A percentile compares a stretch with the other conserved stretches of the same genome.
Conservation (phyloP, 1,140 invertebrate genomes). For the Eueides isabella region DNA sequence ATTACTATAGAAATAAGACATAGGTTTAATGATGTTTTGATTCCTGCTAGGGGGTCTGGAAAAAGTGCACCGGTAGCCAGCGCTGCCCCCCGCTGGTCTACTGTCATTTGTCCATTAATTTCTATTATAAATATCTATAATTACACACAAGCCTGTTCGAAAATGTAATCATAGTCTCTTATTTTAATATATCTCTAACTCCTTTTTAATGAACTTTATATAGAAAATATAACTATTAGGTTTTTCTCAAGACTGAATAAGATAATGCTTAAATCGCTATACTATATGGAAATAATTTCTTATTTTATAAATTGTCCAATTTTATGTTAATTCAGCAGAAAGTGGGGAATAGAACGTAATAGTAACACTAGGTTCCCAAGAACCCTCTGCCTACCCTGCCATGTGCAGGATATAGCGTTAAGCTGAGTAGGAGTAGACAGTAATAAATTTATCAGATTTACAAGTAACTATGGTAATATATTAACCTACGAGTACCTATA, state of each 20-base stretch:
- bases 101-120: slow-evolving; percentile 41
- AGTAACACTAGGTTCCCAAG: too few relatives aligned
- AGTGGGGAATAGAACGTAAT: too few relatives aligned
- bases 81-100: slow-evolving; percentile 28
- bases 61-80: slow-evolving; percentile 32
- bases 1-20: slow-evolving; percentile 15
- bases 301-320: too few relatives aligned
- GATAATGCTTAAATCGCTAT: neutral
- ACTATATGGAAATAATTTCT: too few relatives aligned
- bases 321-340: too few relatives aligned
- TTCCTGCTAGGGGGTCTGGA: slow-evolving; percentile 34
- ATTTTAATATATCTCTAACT: slow-evolving; percentile 16
- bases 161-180: slow-evolving; percentile 33
- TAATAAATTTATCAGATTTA: too few relatives aligned
- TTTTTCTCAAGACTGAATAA: neutral
- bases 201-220: slow-evolving; percentile 23
- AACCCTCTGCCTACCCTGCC: too few relatives aligned
- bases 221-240: neutral
- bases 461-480: too few relatives aligned
- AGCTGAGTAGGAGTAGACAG: too few relatives aligned
- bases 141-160: slow-evolving; percentile 33
- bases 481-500: too few relatives aligned
- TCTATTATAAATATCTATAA: slow-evolving; percentile 42
- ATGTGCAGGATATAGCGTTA: too few relatives aligned
- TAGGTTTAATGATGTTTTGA: slow-evolving; percentile 1